phyloP scores from a whole-genome alignment of 2,113 vertebrate species.

The Vulpes vulpes region DNA sequence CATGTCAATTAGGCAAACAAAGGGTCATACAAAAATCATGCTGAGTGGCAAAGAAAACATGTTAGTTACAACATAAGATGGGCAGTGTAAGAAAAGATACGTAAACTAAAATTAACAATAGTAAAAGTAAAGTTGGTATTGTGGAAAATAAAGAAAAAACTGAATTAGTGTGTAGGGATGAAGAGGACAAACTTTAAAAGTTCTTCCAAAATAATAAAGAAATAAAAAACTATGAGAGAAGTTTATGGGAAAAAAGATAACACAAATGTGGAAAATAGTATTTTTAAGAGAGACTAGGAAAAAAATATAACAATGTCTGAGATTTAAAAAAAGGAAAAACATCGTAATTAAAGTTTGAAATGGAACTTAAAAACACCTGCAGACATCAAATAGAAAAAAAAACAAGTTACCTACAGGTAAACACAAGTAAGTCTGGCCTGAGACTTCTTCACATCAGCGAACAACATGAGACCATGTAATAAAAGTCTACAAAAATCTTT shows the following conservation, averaged over 20 bases:
- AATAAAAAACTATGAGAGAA: constrained; percentile 5
- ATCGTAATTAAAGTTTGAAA: constrained; percentile 21
- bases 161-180: background rate
- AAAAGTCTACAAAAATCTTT: background rate
- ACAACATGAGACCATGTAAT: background rate
- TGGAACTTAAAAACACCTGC: background rate
- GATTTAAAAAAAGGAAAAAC: background rate
- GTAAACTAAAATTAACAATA: background rate
- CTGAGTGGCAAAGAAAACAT: background rate
- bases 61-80: background rate
- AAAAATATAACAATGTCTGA: constrained; percentile 1
- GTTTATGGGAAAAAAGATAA: background rate
- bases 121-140: background rate
- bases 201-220: background rate
- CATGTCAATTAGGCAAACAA: background rate
- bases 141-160: background rate
- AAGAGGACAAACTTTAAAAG: background rate
- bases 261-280: background rate
- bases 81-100: background rate
- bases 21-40: background rate
- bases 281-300: background rate
- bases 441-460: background rate
- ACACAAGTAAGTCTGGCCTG: background rate
- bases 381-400: background rate
- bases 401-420: background rate